Evolutionary conservation across 2,888 invertebrate species (phyloP).

Genomic region (Nomada fabriciana): DNA sequence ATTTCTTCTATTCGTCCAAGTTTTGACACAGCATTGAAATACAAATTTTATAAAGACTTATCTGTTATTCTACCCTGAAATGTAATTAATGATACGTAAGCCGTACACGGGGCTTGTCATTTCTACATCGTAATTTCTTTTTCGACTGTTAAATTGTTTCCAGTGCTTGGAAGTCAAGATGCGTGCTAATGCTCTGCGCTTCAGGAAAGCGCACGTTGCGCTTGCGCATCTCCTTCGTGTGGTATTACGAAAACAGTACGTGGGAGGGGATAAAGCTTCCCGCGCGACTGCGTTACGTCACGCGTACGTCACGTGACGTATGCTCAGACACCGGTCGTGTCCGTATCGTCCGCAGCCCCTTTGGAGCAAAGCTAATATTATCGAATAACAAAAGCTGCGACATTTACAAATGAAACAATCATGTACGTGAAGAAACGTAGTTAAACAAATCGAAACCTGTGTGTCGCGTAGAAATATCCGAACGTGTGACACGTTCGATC

Average conservation of each 20-base stretch:
- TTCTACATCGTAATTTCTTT: slow-evolving; percentile 23
- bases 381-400: slow-evolving; percentile 32
- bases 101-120: not conserved
- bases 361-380: slow-evolving; percentile 44
- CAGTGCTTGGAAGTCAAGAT: slow-evolving; percentile 61
- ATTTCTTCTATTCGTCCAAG: not conserved
- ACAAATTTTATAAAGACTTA: not conserved
- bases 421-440: not conserved
- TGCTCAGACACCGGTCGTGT: slow-evolving; percentile 70
- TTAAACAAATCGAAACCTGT: not conserved
- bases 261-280: slow-evolving; percentile 76
- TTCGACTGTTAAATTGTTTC: slow-evolving; percentile 51
- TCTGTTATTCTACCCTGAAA: not conserved
- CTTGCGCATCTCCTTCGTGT: slow-evolving; percentile 77
- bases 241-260: slow-evolving; percentile 83
- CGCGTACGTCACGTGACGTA: slow-evolving; percentile 76
- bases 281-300: slow-evolving; percentile 78
- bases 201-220: slow-evolving; percentile 63
- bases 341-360: slow-evolving; percentile 48
- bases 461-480: not conserved
- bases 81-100: not conserved
- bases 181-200: slow-evolving; percentile 65
- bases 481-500: slow-evolving; percentile 23
- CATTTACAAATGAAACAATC: not conserved
- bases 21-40: not conserved